Base-by-base conservation (phyloP, 2,888 invertebrate species). In the Liodrosophila aerea region DNA sequence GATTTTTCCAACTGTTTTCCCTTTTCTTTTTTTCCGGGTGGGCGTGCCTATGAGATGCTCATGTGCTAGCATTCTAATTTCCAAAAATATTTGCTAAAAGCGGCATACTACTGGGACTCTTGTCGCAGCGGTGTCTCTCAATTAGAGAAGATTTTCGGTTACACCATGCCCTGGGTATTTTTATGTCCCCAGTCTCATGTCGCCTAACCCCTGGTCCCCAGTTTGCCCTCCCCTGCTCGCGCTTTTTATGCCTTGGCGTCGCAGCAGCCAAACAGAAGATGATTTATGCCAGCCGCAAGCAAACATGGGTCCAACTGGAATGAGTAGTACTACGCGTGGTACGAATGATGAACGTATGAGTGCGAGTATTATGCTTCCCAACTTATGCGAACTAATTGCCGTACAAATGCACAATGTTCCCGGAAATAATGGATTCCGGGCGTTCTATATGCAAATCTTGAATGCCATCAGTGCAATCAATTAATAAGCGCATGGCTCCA, bases 361-460 rank as follows among this genome's bases (percentile, higher is more conserved):
- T 47, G 40, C 44, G 51, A 47, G 56, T 60, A 69, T 73, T 78
- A 67, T 71, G 76, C 69, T 68, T 57, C 62, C 58, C 63, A 76
- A 81, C 66, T 65, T 69, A 71, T 73, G 69, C 73, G 73, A 76
- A 87, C 87, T 88, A 88, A 88, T 88, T 88, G 86, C 87, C 83
- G 82, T 86, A 88, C 89, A 88, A 89, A 88, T 88, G 22, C 18
- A 87, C 88, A 87, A 87, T 87, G 87, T 88, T 89, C 88, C 88
- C 87, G 88, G 88, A 88, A 88, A 89, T 86, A 80, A 80, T 82
- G 73, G 73, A 77, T 83, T 78, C 78, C 62, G 59, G 45, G 54
- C 70, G 51, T 41, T 30, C 16, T 52, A 29, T 56, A 64, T 68
- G 77, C 75, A 65, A 80, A 82, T 85, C 74, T 64, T 69, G 65